These are phyloP conservation scores for Nyctibius grandis DNA, from an alignment of 2,797 vertebrate species.

Conservation along the genomic window DNA sequence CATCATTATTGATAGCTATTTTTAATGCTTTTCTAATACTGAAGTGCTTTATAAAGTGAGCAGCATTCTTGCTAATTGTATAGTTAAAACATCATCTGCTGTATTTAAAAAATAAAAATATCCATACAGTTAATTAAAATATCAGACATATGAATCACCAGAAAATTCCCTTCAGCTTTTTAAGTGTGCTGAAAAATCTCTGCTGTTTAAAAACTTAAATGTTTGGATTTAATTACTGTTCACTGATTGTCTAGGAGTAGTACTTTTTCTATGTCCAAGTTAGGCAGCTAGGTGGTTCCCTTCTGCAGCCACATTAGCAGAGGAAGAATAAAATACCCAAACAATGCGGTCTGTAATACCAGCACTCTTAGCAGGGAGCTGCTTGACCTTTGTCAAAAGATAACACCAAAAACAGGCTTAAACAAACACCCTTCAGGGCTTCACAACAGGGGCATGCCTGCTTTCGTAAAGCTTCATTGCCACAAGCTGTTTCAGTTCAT, in stretches of 20 bases:
- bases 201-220: not conserved
- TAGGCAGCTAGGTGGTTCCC: not conserved
- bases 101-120: slow-evolving; percentile 31
- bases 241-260: not conserved
- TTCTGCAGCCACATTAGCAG: not conserved
- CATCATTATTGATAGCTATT: slow-evolving; percentile 12
- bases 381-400: slow-evolving; percentile 19
- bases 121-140: slow-evolving; percentile 17
- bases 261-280: not conserved
- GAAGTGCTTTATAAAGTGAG: slow-evolving; percentile 3
- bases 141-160: not conserved
- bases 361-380: not conserved
- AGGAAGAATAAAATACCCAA: not conserved
- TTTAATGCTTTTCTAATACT: slow-evolving; percentile 23
- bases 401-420: not conserved
- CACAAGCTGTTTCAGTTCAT: not conserved
- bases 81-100: slow-evolving; percentile 5
- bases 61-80: slow-evolving; percentile 15
- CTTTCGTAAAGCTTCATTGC: not conserved
- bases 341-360: not conserved
- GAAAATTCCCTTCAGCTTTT: not conserved
- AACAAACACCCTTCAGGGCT: not conserved
- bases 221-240: not conserved
- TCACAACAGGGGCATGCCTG: not conserved
- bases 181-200: not conserved